These are phyloP conservation scores for Cyclina sinensis DNA, from an alignment of 1,140 invertebrate genomes.

Conservation along the genomic window DNA sequence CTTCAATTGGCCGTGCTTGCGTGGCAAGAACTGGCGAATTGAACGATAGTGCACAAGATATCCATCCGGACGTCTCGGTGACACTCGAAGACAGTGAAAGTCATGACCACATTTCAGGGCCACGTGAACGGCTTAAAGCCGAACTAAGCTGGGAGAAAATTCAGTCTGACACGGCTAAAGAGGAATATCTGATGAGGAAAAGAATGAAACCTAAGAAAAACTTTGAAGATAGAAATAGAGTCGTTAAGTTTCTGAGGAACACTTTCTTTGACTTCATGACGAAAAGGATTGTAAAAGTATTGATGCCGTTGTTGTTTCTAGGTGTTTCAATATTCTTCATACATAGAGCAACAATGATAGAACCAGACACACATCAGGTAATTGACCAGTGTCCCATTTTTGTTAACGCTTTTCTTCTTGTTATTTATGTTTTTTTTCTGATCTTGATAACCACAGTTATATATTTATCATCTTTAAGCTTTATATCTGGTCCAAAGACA, in stretches of 20 bases:
- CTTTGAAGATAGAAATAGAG: neutral
- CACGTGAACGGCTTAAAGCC: neutral
- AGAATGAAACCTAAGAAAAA: neutral
- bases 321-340: conserved; percentile 71
- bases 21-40: neutral
- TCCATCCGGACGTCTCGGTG: neutral
- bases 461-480: too few relatives aligned
- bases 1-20: neutral
- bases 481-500: too few relatives aligned
- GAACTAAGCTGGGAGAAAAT: neutral
- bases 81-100: neutral
- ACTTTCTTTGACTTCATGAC: conserved; percentile 69
- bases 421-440: too few relatives aligned
- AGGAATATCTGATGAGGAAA: conserved; percentile 14
- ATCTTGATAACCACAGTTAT: too few relatives aligned
- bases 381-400: too few relatives aligned
- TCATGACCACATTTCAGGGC: neutral
- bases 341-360: conserved; percentile 74
- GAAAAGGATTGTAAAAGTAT: conserved; percentile 69
- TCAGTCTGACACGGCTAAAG: neutral
- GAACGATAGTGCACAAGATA: neutral
- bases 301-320: conserved; percentile 68
- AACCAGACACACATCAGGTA: conserved; percentile 77
- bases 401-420: too few relatives aligned
- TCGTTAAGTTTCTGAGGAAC: neutral